Base-by-base conservation (phyloP, 2,797 vertebrate species). In the Philypnodon macrostomus region DNA sequence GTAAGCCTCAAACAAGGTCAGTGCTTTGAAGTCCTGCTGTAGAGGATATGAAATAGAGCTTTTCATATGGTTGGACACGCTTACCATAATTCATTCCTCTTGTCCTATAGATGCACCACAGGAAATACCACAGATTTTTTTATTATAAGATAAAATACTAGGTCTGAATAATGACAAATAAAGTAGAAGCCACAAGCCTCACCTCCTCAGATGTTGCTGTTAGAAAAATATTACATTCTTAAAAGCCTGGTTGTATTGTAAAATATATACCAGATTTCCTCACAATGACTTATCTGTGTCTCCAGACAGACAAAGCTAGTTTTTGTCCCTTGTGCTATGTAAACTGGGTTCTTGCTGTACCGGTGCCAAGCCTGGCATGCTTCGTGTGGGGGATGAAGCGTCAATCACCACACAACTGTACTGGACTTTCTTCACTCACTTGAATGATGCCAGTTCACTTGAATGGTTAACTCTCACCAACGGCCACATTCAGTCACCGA, bases 331-430 rank as follows among this genome's bases (percentile, higher is more conserved):
- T 46, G 55, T 53, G 44, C 66, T 48, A 44, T 67, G 60, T 71
- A 63, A 76, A 72, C 65, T 54, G 58, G 64, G 60, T 37, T 61
- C 53, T 72, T 65, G 62, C 55, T 63, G 69, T 67, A 62, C 52
- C 58, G 33, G 54, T 67, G 75, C 67, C 69, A 78, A 74, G 72
- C 55, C 68, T 67, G 69, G 60, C 70, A 65, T 52, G 58, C 67
- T 70, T 47, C 55, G 58, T 26, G 50, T 59, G 47, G 51, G 67
- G 68, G 59, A 72, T 70, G 51, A 70, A 80, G 60, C 70, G 58
- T 73, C 67, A 56, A 56, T 80, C 75, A 72, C 72, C 45, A 46
- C 62, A 64, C 48, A 49, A 49, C 80, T 83, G 70, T 84, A 69
- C 58, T 61, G 57, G 18, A 75, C 64, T 78, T 70, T 51, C 55